phyloP scores from a whole-genome alignment of 2,888 invertebrate genomes.

The Dasysyrphus albostriatus region DNA sequence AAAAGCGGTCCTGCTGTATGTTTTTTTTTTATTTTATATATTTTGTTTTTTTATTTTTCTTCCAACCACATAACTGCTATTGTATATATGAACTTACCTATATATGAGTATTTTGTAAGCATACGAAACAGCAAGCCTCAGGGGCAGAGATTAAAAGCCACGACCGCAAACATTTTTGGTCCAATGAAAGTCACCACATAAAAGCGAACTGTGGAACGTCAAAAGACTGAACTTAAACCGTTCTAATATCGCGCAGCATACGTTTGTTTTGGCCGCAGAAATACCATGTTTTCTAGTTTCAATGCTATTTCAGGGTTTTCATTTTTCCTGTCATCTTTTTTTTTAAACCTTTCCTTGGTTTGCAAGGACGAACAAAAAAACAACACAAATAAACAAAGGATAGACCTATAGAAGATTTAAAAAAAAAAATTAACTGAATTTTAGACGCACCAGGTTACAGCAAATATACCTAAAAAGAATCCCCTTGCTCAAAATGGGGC shows the following conservation, averaged over 20 bases:
- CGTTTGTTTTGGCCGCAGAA: slow-evolving; percentile 65
- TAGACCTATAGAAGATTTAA: slow-evolving; percentile 4
- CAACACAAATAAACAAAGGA: slow-evolving; percentile 5
- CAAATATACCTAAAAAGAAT: slow-evolving; percentile 37
- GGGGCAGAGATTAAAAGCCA: slow-evolving; percentile 78
- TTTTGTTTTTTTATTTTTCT: slow-evolving; percentile 5
- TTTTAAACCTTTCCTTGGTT: slow-evolving; percentile 29
- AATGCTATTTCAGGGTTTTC: slow-evolving; percentile 56
- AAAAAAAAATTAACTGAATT: slow-evolving; percentile 44
- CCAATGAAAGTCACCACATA: slow-evolving; percentile 77
- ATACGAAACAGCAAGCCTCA: slow-evolving; percentile 47
- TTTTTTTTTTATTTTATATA: slow-evolving; percentile 23
- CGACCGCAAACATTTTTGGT: slow-evolving; percentile 78
- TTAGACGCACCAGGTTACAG: slow-evolving; percentile 59
- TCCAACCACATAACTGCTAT: slow-evolving; percentile 60
- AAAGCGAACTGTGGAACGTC: slow-evolving; percentile 73
- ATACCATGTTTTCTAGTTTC: slow-evolving; percentile 75
- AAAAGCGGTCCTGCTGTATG: slow-evolving; percentile 49
- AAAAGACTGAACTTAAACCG: slow-evolving; percentile 69
- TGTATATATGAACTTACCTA: slow-evolving; percentile 19
- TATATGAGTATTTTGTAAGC: slow-evolving; percentile 26
- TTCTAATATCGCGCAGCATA: slow-evolving; percentile 71
- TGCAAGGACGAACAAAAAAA: slow-evolving; percentile 24
- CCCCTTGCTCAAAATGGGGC: slow-evolving; percentile 1
- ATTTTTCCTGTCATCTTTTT: slow-evolving; percentile 21